Evolutionary conservation across 2,888 invertebrate species (phyloP).

Genomic region (Archips xylosteana): DNA sequence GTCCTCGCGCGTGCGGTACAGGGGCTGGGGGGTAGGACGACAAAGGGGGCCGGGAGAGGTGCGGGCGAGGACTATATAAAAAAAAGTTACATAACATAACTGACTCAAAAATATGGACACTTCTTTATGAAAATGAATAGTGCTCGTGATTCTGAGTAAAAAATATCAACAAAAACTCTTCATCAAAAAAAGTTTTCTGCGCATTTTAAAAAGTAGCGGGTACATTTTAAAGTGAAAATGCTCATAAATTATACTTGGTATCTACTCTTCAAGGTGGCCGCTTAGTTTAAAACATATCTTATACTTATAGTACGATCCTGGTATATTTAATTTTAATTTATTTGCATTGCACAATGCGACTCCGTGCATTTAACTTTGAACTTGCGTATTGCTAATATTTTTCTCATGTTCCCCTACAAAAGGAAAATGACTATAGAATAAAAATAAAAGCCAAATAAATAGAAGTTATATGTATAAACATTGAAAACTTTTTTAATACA

Average conservation of each 20-base stretch:
- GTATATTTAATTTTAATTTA: not conserved
- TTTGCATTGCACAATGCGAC: not conserved
- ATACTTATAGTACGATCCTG: not conserved
- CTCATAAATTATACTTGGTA: not conserved
- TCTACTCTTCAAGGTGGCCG: not conserved
- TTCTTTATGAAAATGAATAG: no score
- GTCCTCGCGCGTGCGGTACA: no score
- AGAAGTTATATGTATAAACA: not conserved
- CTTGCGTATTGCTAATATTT: constrained; percentile 13
- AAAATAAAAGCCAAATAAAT: not conserved
- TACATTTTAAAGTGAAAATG: no score
- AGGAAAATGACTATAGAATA: not conserved
- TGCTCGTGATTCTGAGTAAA: no score
- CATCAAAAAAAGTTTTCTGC: no score
- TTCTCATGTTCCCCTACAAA: not conserved
- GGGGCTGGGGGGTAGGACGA: no score
- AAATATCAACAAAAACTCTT: no score
- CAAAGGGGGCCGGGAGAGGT: no score
- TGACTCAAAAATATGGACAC: no score
- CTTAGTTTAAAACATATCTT: constrained; percentile 1
- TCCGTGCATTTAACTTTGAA: constrained; percentile 14
- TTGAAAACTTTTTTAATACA: not conserved
- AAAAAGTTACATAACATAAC: no score
- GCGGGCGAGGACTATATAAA: no score
- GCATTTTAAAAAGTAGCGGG: no score